A percentile compares a stretch with the other conserved stretches of the same genome.
Conservation (phyloP, 2,888 invertebrate species). For the Drosophila phalerata region DNA sequence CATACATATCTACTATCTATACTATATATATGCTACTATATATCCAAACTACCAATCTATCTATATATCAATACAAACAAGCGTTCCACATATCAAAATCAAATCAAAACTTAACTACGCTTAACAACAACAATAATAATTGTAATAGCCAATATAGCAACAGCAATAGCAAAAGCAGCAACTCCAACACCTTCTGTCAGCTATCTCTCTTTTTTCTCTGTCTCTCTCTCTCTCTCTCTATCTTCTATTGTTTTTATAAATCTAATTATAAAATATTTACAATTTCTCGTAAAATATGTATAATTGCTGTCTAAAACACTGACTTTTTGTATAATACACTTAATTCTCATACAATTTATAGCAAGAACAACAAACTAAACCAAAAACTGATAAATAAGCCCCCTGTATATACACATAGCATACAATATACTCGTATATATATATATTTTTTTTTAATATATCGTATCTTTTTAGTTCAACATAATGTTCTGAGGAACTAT, state of each 20-base stretch:
- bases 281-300: constrained; percentile 22
- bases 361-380: constrained; percentile 36
- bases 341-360: constrained; percentile 46
- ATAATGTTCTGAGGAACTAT: background rate
- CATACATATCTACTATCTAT: constrained; percentile 58
- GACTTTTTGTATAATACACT: constrained; percentile 66
- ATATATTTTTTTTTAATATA: constrained; percentile 27
- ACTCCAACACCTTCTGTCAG: constrained; percentile 63
- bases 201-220: constrained; percentile 52
- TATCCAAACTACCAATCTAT: constrained; percentile 30
- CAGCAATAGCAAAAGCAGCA: constrained; percentile 35
- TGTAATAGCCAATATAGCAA: constrained; percentile 34
- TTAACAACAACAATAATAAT: constrained; percentile 55
- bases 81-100: constrained; percentile 60
- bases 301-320: constrained; percentile 52
- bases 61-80: constrained; percentile 30
- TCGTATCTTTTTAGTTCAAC: constrained; percentile 42
- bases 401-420: constrained; percentile 48
- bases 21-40: constrained; percentile 23
- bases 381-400: constrained; percentile 15
- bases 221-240: constrained; percentile 31
- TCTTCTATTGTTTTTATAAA: constrained; percentile 15
- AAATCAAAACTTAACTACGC: constrained; percentile 68
- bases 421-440: constrained; percentile 19
- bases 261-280: constrained; percentile 18